Base-by-base conservation (phyloP, 2,888 invertebrate species). In the Nephrotoma appendiculata region DNA sequence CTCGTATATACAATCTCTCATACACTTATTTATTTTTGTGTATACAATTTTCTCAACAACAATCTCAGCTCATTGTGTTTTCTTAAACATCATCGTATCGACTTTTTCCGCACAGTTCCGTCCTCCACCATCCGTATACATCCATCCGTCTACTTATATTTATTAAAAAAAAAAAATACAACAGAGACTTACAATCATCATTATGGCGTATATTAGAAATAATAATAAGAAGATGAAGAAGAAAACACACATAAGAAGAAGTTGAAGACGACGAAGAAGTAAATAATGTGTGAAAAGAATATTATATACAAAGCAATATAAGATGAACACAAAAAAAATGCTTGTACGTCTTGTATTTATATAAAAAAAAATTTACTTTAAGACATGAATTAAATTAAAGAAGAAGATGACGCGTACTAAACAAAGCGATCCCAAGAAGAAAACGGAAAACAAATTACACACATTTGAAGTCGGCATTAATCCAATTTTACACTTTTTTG, bases 381-480 rank as follows among this genome's bases (percentile, higher is more conserved):
- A 43, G 43, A 84, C 41, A 84, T 84, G 43, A 84, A 41, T 84
- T 84, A 42, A 84, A 84, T 42, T 42, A 84, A 84, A 84, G 84
- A 84, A 84, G 83, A 41, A 83, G 83, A 83, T 41, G 43, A 43
- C 2, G 43, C 42, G 6, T 15, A 84, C 43, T 15, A 12, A 84
- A 41, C 41, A 43, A 84, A 42, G 42, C 42, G 43, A 84, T 42
- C 84, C n/a, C 43, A 84, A 84, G 43, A 43, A 84, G 43, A 43
- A 84, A 84, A 84, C 84, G 84, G 84, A 43, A 84, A 84, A 84
- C 84, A 84, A 84, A 84, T 84, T 84, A 84, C 84, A 84, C 84
- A 84, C 84, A 84, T 84, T 71, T 84, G 84, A 84, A 43, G 84
- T 43, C 84, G 84, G 84, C 84, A 84, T 84, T 84, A 84, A 84